These are phyloP conservation scores for Molothrus aeneus DNA, from an alignment of 2,797 vertebrate species.

Conservation along the genomic window DNA sequence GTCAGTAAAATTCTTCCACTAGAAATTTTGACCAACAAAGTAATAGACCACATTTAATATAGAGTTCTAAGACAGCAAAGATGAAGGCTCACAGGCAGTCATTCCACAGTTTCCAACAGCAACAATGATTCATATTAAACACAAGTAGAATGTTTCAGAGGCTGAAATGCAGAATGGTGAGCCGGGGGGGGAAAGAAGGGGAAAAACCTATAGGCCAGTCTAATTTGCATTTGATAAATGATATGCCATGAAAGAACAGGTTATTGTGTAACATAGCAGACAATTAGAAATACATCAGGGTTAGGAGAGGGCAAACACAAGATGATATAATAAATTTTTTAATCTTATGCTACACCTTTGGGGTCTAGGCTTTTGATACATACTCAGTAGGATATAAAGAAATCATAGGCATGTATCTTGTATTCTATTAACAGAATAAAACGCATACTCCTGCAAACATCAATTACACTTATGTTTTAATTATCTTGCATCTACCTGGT, in stretches of 20 bases:
- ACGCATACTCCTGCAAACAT: neutral
- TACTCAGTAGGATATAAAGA: neutral
- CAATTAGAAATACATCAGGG: neutral
- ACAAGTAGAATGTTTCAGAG: neutral
- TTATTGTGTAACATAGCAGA: neutral
- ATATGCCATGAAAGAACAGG: neutral
- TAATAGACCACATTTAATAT: neutral
- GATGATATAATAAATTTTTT: neutral
- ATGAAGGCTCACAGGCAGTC: neutral
- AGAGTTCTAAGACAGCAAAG: neutral
- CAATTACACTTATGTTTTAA: neutral
- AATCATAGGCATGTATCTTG: neutral
- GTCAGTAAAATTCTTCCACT: neutral
- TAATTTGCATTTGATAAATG: neutral
- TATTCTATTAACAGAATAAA: neutral
- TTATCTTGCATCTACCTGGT: neutral
- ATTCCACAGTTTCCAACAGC: neutral
- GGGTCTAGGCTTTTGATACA: neutral
- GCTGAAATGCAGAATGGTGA: neutral
- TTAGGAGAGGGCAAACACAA: neutral
- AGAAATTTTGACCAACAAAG: neutral
- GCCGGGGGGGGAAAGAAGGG: fast-evolving
- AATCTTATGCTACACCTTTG: neutral
- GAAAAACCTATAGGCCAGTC: neutral
- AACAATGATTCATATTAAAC: neutral